These are phyloP conservation scores for Palythoa grandis DNA, from an alignment of 92 coral and sea anemone genomes.

Conservation along the genomic window DNA sequence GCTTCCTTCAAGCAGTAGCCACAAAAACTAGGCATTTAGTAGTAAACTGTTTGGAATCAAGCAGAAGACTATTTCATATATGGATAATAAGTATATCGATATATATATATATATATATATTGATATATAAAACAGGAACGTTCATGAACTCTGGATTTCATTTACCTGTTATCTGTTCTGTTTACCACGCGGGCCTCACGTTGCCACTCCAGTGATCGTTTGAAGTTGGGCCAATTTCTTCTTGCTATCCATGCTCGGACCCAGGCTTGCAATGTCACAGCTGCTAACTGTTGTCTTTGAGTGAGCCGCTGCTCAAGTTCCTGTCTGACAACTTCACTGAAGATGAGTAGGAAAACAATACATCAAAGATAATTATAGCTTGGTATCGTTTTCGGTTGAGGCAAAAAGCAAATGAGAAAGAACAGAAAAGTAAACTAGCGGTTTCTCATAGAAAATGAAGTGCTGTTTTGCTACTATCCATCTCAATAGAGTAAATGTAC, in stretches of 20 bases:
- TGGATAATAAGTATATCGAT: too few species aligned
- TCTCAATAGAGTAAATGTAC: conserved; percentile 21
- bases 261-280: conserved; percentile 63
- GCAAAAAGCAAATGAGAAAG: too few species aligned
- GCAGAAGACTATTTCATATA: too few species aligned
- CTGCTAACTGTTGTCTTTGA: conserved; percentile 50
- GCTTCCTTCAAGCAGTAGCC: too few species aligned
- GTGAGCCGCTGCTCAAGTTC: conserved; percentile 60
- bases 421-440: too few species aligned
- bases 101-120: too few species aligned
- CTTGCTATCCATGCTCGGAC: conserved; percentile 78
- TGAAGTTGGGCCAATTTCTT: conserved; percentile 70
- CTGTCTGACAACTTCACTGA: conserved; percentile 74
- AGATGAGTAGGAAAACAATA: not conserved
- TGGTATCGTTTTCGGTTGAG: too few species aligned
- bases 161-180: conserved; percentile 67
- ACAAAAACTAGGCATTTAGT: too few species aligned
- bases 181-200: conserved; percentile 58
- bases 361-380: not conserved
- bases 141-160: not conserved
- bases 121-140: too few species aligned
- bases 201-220: conserved; percentile 79
- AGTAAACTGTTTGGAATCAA: too few species aligned
- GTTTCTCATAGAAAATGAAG: too few species aligned
- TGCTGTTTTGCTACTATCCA: too few species aligned